These are phyloP conservation scores for Crossaster papposus DNA, from an alignment of 53 echinoderm and acorn worm genomes.

Conservation along the genomic window DNA sequence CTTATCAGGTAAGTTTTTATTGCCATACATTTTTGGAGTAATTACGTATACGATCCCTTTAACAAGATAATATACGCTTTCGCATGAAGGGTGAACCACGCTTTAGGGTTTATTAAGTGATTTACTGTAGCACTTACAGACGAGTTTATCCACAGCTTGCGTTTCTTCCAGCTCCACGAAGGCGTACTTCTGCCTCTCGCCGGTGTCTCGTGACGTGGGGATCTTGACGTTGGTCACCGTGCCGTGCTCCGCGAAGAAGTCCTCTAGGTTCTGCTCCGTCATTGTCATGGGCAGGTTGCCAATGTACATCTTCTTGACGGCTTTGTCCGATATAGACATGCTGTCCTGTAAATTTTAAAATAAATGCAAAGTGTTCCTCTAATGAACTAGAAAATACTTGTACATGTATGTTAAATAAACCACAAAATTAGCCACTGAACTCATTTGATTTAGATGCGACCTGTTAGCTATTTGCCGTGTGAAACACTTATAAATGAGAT, in stretches of 20 bases:
- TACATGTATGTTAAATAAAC: too few relatives aligned
- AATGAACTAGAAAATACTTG: too few relatives aligned
- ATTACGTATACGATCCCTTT: too few relatives aligned
- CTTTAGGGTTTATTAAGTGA: too few relatives aligned
- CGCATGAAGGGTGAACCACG: too few relatives aligned
- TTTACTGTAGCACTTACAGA: conserved; percentile 34
- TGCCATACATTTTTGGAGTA: too few relatives aligned
- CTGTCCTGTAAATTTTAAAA: conserved; percentile 20
- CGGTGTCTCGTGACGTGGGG: conserved; percentile 41
- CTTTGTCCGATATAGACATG: conserved; percentile 12
- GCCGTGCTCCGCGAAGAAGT: conserved; percentile 30
- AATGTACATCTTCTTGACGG: conserved; percentile 56
- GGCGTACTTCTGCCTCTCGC: conserved; percentile 40
- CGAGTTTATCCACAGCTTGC: conserved; percentile 36
- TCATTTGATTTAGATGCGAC: too few relatives aligned
- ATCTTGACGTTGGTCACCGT: conserved; percentile 56
- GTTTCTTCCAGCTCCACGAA: conserved; percentile 50
- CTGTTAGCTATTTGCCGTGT: too few relatives aligned
- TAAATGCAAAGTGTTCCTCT: neutral
- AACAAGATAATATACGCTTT: too few relatives aligned
- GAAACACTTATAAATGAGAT: too few relatives aligned
- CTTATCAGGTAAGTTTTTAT: too few relatives aligned
- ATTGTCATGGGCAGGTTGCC: conserved; percentile 71
- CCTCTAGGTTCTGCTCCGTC: conserved; percentile 65
- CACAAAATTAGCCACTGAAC: too few relatives aligned